Base-by-base conservation (phyloP, 92 coral and sea anemone genomes). In the Palythoa caribaeorum region DNA sequence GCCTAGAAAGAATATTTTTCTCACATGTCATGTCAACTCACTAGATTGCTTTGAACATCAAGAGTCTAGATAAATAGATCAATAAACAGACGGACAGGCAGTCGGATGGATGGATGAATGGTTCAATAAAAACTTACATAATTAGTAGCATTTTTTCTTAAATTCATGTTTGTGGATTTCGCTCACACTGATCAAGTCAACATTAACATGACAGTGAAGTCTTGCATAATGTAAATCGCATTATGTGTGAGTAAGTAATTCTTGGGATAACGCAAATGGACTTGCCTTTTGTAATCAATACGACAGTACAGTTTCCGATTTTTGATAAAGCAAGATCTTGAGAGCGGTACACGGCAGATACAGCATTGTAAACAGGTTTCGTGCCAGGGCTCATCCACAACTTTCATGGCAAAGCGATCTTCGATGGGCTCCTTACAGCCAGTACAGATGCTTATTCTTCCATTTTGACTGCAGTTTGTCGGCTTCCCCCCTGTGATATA, bases 331-430 rank as follows among this genome's bases (percentile, higher is more conserved):
- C 99, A 97, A 12, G 98, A 95, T 90, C 98, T 88, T 10, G 99
- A 97, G 60, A 97, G 84, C 7, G 95, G 95, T 5, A 91, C 87
- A 19, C 98, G 93, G 88, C 99, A 97, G 28, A 95, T 93, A 77
- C 99, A 97, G 89, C 99, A 97, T 63, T 97, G 99, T 57, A 97
- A 89, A 73, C 99, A 97, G 89, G 92, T 96, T 83, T 97, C 99
- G 76, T 97, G 99, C 99, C 99, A 97, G 9, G 99, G 95, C 38
- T 97, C 99, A 79, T 97, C 99, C 80, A 92, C 96, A 9, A 97
- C 99, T 89, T 97, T 97, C 99, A 97, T 97, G 74, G 96, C 96
- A 81, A 97, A 97, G 81, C 99, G 93, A 92, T 97, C 99, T 86
- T 97, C 98, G 21, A 97, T 97, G 40, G 99, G 97, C 73, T 95